These are phyloP conservation scores for Myioborus miniatus DNA, from an alignment of 2,797 vertebrate genomes.

Conservation along the genomic window DNA sequence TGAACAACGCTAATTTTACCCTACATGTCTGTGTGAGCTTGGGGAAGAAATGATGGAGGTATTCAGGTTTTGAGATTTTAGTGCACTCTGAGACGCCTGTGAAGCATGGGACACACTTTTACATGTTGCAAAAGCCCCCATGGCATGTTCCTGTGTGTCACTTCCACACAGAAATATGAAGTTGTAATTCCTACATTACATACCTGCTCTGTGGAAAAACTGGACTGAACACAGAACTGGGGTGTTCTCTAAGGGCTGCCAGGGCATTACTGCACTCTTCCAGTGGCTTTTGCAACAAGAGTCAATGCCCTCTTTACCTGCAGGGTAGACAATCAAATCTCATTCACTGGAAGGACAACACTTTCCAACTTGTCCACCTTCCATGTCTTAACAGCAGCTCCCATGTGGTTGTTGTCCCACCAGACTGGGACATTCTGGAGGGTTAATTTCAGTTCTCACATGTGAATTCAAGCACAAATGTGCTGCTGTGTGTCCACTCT, in stretches of 20 bases:
- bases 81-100: not conserved
- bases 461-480: not conserved
- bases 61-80: not conserved
- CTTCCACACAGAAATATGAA: not conserved
- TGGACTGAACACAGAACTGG: not conserved
- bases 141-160: not conserved
- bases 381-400: rapidly evolving
- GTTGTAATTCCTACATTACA: not conserved
- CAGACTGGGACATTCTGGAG: not conserved
- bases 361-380: not conserved
- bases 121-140: not conserved
- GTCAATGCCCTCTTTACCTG: not conserved
- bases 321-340: not conserved
- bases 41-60: not conserved
- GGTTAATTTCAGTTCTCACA: not conserved
- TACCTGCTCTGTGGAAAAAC: not conserved
- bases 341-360: not conserved
- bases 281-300: not conserved
- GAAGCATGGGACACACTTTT: not conserved
- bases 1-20: not conserved
- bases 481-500: not conserved
- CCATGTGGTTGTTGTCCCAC: not conserved
- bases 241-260: not conserved
- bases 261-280: not conserved
- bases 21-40: not conserved